These are phyloP conservation scores for Eublepharis macularius DNA, from an alignment of 2,113 vertebrate genomes.

Conservation along the genomic window DNA sequence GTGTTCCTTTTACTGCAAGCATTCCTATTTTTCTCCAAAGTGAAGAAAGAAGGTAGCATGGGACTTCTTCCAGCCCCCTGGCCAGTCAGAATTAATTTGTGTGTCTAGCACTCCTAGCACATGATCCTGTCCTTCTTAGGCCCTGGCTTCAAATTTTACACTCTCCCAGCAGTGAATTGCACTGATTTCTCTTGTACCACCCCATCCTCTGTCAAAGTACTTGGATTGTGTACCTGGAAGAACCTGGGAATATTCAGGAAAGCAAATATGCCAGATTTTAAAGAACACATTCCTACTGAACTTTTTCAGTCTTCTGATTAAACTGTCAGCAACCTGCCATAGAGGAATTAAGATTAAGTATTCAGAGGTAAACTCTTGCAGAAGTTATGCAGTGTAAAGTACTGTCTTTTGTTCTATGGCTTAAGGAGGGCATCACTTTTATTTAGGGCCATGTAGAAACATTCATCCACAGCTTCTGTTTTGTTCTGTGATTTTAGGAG, in stretches of 20 bases:
- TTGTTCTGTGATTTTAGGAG: conserved; percentile 74
- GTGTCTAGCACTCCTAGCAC: neutral
- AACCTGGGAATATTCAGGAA: neutral
- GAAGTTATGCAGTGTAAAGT: neutral
- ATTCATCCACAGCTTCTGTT: neutral
- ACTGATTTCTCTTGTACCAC: neutral
- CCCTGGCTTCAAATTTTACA: neutral
- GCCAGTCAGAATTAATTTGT: neutral
- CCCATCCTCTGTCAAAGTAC: neutral
- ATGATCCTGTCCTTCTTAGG: neutral
- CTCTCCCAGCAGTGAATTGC: neutral
- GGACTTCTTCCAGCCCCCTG: neutral
- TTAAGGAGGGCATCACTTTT: neutral
- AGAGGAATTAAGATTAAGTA: no score
- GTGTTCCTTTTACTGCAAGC: neutral
- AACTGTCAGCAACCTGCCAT: neutral
- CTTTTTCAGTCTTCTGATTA: neutral
- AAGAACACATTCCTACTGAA: neutral
- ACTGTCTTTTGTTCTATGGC: neutral
- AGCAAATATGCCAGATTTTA: neutral
- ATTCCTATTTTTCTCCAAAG: neutral
- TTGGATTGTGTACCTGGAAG: neutral
- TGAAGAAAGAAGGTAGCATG: neutral
- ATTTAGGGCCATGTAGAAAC: neutral
- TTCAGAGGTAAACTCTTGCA: neutral